Percentiles rank a stretch among this genome's conserved stretches.
Conservation (phyloP, 2,113 vertebrate species). For the Corythornis cristatus region DNA sequence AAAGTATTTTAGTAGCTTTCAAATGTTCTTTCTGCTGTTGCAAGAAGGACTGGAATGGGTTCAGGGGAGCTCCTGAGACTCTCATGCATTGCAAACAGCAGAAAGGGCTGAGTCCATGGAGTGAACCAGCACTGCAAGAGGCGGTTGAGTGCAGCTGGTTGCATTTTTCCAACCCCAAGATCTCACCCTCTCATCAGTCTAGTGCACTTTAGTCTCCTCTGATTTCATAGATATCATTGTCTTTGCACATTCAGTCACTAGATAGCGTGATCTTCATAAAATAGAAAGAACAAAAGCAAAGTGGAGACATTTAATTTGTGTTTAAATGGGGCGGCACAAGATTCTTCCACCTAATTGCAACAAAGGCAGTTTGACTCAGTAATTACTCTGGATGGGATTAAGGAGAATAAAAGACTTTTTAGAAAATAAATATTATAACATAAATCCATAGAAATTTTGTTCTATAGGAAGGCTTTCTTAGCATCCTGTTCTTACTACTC, state of each 20-base stretch:
- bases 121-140: not conserved
- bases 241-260: not conserved
- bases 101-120: not conserved
- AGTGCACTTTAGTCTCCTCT: not conserved
- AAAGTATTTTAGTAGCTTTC: not conserved
- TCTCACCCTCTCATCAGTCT: not conserved
- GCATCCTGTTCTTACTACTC: not conserved
- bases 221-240: not conserved
- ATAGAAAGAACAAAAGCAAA: not conserved
- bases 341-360: not conserved
- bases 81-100: not conserved
- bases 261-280: not conserved
- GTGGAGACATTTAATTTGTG: not conserved
- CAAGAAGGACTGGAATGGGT: fast-evolving
- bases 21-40: not conserved
- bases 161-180: not conserved
- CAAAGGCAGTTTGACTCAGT: not conserved
- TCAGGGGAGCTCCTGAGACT: not conserved
- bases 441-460: not conserved
- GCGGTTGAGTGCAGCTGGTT: not conserved
- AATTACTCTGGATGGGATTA: not conserved
- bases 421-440: not conserved
- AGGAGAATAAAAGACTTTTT: not conserved
- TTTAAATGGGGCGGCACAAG: not conserved
- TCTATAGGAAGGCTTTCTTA: not conserved